Evolutionary conservation across 2,888 invertebrate genomes (phyloP).

Genomic region (Antheraea yamamai): DNA sequence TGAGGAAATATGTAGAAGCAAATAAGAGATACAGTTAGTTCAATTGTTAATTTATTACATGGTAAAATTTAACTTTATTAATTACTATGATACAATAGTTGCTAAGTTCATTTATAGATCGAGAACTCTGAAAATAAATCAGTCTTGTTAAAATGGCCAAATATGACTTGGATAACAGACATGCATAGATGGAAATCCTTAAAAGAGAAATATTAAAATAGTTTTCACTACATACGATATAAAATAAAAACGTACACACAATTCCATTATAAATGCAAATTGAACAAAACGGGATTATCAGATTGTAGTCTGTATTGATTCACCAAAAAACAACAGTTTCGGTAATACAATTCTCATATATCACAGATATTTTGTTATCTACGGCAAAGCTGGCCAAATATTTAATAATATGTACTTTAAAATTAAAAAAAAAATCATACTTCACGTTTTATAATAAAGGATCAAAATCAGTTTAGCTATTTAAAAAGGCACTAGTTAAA

Average conservation of each 20-base stretch:
- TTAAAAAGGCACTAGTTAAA: constrained; percentile 39
- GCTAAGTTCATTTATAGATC: constrained; percentile 76
- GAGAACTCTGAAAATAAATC: constrained; percentile 78
- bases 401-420: constrained; percentile 31
- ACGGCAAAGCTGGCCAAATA: constrained; percentile 46
- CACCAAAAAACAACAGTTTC: constrained; percentile 15
- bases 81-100: constrained; percentile 78
- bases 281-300: constrained; percentile 66
- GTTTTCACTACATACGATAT: constrained; percentile 47
- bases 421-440: constrained; percentile 29
- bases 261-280: constrained; percentile 57
- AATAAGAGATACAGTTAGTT: constrained; percentile 41
- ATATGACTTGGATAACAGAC: constrained; percentile 62
- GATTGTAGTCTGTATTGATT: constrained; percentile 36
- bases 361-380: constrained; percentile 66
- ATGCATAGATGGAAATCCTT: constrained; percentile 63
- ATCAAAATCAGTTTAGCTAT: constrained; percentile 43
- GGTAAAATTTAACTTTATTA: constrained; percentile 76
- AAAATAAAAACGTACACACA: constrained; percentile 63
- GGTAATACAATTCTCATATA: constrained; percentile 37
- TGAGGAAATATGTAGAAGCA: constrained; percentile 21
- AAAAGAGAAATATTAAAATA: constrained; percentile 48
- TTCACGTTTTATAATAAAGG: constrained; percentile 42
- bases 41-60: constrained; percentile 81
- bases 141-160: constrained; percentile 83